Percentiles rank a stretch among this genome's conserved stretches.
These are phyloP conservation scores for Leuciscus idus DNA, from an alignment of 2,113 vertebrate genomes.

Conservation along the genomic window DNA sequence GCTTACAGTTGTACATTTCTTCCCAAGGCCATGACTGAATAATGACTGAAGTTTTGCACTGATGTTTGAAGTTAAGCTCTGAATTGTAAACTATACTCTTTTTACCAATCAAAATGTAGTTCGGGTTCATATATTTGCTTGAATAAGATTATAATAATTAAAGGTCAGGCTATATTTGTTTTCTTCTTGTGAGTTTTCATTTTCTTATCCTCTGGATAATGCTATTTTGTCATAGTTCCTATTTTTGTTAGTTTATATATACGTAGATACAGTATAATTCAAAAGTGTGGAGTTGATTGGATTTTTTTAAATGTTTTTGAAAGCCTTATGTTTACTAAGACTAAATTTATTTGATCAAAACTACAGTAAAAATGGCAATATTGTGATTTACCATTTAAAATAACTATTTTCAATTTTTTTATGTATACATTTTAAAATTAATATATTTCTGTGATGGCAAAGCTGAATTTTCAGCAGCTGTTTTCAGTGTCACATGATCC, in stretches of 20 bases:
- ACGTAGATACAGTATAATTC: neutral
- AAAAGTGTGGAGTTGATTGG: neutral
- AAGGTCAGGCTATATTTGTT: neutral
- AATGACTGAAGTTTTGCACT: conserved; percentile 19
- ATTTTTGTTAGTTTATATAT: too few species aligned
- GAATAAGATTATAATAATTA: neutral
- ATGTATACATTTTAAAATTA: neutral
- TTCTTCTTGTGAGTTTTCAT: neutral
- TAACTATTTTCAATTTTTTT: too few species aligned
- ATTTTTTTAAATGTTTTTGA: too few species aligned
- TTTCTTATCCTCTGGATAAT: neutral
- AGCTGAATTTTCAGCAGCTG: neutral
- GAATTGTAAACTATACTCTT: neutral
- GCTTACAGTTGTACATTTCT: neutral
- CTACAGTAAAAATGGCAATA: too few species aligned
- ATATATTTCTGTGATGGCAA: neutral
- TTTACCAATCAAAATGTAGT: neutral
- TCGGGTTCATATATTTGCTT: neutral
- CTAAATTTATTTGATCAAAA: too few species aligned
- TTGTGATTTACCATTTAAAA: too few species aligned
- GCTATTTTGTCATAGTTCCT: neutral
- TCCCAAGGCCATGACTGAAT: neutral
- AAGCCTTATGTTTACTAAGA: too few species aligned
- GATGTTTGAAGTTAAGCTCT: neutral
- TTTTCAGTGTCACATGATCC: neutral